Percentiles rank a stretch among this genome's conserved stretches.
These are phyloP conservation scores for Sus cebifrons DNA, from an alignment of 2,797 vertebrate genomes.

Conservation along the genomic window DNA sequence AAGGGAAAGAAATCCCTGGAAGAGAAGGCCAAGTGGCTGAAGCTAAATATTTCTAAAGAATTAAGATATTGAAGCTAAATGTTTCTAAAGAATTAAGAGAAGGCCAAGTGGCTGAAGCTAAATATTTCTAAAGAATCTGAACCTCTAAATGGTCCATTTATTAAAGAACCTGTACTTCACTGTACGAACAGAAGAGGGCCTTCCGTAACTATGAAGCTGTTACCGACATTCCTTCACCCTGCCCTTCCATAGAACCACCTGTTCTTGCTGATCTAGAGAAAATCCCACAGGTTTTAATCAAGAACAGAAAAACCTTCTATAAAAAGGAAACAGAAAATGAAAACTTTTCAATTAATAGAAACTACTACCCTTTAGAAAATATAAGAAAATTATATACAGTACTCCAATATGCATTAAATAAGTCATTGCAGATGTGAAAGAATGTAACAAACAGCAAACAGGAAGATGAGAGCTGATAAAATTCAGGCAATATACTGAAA, in stretches of 20 bases:
- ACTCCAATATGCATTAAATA: not conserved
- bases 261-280: not conserved
- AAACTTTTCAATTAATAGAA: slow-evolving; percentile 18
- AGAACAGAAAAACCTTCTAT: slow-evolving; percentile 33
- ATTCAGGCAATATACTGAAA: slow-evolving; percentile 6
- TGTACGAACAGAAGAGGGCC: not conserved
- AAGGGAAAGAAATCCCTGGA: not conserved
- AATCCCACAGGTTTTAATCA: not conserved
- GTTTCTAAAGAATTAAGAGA: not conserved
- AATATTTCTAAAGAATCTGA: not conserved
- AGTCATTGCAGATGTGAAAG: not conserved
- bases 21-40: not conserved
- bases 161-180: slow-evolving; percentile 46
- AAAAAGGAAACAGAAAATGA: slow-evolving; percentile 13
- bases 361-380: slow-evolving; percentile 13
- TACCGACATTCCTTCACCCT: not conserved
- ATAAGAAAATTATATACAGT: not conserved
- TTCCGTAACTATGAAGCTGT: not conserved
- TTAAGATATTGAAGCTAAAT: not conserved
- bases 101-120: not conserved
- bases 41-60: slow-evolving; percentile 10
- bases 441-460: not conserved
- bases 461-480: slow-evolving; percentile 13
- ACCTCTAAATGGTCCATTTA: not conserved
- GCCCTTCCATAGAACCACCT: not conserved